A percentile compares a stretch with the other conserved stretches of the same genome.
Evolutionary conservation across 2,113 vertebrate species (phyloP).

Genomic region (Saccopteryx bilineata): DNA sequence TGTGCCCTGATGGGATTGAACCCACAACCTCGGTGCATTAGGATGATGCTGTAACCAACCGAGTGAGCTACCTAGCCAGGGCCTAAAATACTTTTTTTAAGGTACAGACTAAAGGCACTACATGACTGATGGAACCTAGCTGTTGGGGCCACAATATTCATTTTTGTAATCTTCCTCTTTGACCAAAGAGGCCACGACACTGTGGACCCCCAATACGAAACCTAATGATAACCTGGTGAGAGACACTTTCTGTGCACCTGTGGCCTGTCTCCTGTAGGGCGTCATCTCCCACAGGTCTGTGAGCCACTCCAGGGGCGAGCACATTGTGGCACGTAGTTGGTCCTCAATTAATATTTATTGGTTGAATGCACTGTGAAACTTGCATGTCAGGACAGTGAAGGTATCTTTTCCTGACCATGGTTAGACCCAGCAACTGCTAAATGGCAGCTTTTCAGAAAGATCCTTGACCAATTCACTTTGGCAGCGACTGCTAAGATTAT

Average conservation of each 20-base stretch:
- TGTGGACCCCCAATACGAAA: not conserved
- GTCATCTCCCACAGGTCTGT: not conserved
- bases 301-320: not conserved
- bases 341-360: not conserved
- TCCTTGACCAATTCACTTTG: constrained; percentile 67
- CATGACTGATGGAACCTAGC: fast-evolving
- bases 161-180: not conserved
- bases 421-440: not conserved
- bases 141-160: not conserved
- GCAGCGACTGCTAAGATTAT: constrained; percentile 51
- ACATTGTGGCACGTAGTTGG: not conserved
- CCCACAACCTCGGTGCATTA: too few species aligned
- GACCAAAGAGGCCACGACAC: not conserved
- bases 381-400: not conserved
- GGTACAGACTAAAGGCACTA: not conserved
- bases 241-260: not conserved
- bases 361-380: not conserved
- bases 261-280: not conserved
- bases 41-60: too few species aligned
- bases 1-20: too few species aligned
- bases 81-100: not conserved
- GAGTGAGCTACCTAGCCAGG: too few species aligned
- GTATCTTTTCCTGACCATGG: not conserved
- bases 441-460: constrained; percentile 49
- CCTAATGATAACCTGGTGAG: not conserved